A percentile compares a stretch with the other conserved stretches of the same genome.
Conservation (phyloP, 2,888 invertebrate genomes). For the Tipula helvola region DNA sequence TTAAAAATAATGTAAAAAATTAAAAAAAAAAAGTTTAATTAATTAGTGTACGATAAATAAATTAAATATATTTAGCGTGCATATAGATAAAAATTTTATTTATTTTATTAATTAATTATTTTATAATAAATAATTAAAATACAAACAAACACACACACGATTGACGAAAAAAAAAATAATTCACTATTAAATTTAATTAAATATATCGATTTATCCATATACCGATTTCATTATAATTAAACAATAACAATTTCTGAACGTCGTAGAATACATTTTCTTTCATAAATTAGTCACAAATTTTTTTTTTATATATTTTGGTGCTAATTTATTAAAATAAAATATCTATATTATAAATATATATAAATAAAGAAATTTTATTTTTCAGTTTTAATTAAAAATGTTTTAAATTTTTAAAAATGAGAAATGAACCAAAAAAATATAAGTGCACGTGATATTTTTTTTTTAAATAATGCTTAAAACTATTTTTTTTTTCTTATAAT, state of each 20-base stretch:
- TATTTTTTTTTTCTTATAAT: not conserved
- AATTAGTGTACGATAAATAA: not conserved
- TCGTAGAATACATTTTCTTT: not conserved
- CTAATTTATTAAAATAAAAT: not conserved
- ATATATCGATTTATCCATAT: not conserved
- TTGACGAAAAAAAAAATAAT: not conserved
- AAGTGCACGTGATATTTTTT: not conserved
- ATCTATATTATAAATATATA: not conserved
- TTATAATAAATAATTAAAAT: not conserved
- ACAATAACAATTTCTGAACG: not conserved
- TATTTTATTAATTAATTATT: not conserved
- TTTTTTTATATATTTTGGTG: not conserved
- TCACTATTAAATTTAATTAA: not conserved
- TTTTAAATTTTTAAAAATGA: not conserved
- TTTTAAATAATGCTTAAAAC: not conserved
- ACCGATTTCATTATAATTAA: not conserved
- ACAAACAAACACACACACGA: not conserved
- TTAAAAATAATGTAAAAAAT: not conserved
- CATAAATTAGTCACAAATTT: not conserved
- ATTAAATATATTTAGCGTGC: not conserved
- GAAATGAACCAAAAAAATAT: not conserved
- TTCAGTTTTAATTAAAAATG: slow-evolving; percentile 4
- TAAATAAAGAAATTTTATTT: not conserved
- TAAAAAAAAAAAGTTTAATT: not conserved
- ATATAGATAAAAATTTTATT: not conserved